A percentile compares a stretch with the other conserved stretches of the same genome.
phyloP scores from a whole-genome alignment of 2,888 invertebrate genomes.

The Argyra leucocephala region DNA sequence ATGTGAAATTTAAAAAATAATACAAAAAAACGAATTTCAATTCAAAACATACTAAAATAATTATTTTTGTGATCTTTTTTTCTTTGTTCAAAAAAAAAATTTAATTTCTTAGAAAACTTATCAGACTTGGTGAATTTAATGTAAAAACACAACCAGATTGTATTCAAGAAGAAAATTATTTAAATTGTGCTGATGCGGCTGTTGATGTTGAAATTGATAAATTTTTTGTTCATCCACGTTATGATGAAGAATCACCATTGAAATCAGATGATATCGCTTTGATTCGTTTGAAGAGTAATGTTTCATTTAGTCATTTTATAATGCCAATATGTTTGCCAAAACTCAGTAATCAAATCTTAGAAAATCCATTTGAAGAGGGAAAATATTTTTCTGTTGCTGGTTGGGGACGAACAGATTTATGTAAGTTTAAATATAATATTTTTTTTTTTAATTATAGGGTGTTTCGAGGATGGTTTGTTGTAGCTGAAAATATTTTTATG shows the following conservation, averaged over 20 bases:
- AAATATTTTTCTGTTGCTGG: constrained; percentile 51
- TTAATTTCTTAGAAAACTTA: constrained; percentile 36
- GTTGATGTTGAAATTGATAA: constrained; percentile 54
- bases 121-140: constrained; percentile 59
- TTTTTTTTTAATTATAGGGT: no score
- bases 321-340: constrained; percentile 51
- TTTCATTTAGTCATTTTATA: constrained; percentile 47
- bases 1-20: constrained; percentile 8
- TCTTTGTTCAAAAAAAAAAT: neutral
- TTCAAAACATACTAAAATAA: neutral
- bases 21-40: neutral
- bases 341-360: constrained; percentile 28
- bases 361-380: constrained; percentile 39
- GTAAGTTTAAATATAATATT: constrained; percentile 27
- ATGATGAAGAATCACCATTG: constrained; percentile 45
- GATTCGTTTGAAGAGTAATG: constrained; percentile 34
- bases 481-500: no score
- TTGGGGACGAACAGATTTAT: constrained; percentile 53
- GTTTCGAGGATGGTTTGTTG: no score
- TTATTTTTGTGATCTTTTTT: constrained; percentile 7
- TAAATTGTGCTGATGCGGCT: constrained; percentile 54
- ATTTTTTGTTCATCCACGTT: constrained; percentile 56
- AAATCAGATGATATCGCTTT: constrained; percentile 53
- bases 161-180: constrained; percentile 38
- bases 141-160: constrained; percentile 54